phyloP scores from a whole-genome alignment of 2,797 vertebrate genomes.

The Phylloscopus collybita region DNA sequence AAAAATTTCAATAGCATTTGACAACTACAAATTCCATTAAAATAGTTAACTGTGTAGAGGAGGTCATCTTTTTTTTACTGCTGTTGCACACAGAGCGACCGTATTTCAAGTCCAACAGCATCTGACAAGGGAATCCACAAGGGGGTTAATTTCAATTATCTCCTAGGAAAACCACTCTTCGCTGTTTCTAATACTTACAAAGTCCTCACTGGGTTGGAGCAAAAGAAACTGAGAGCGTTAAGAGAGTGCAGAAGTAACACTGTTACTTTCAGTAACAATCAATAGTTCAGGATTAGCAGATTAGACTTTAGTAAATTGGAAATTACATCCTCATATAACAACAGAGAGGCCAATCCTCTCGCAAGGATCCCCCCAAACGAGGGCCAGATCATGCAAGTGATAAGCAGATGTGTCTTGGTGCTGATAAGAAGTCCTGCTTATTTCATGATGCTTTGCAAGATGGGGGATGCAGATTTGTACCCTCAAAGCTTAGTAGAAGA shows the following conservation, averaged over 20 bases:
- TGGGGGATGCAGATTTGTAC: neutral
- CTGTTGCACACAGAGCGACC: fast-evolving
- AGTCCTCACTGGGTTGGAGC: neutral
- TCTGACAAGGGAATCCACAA: neutral
- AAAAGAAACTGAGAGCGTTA: neutral
- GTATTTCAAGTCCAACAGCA: neutral
- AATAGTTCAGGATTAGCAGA: neutral
- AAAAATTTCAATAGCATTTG: neutral
- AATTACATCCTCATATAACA: fast-evolving
- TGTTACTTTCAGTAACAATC: neutral
- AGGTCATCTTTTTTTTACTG: neutral
- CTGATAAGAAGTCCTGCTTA: neutral
- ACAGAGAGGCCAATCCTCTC: neutral
- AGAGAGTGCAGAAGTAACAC: fast-evolving
- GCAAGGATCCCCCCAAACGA: neutral
- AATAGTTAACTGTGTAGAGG: neutral
- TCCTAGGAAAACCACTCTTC: neutral
- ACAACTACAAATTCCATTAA: neutral
- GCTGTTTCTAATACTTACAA: neutral
- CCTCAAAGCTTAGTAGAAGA: neutral
- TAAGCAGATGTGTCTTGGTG: neutral
- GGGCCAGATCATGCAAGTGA: neutral
- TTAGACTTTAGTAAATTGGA: neutral
- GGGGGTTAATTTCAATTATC: neutral
- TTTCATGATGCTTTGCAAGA: neutral